Evolutionary conservation across 2,888 invertebrate genomes (phyloP).

Genomic region (Pharmacophagus antenor): DNA sequence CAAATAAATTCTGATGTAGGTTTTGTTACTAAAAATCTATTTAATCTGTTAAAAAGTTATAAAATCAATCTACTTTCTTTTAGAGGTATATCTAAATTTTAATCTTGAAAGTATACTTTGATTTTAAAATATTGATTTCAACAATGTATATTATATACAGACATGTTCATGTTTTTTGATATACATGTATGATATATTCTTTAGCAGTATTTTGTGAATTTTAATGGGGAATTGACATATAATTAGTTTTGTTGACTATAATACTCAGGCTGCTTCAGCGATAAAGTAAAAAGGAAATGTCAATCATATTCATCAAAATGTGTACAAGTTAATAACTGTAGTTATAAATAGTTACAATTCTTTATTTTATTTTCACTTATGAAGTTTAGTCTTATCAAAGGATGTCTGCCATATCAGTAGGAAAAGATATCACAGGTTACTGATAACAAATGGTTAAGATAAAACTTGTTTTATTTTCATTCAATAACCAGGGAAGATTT

Average conservation of each 20-base stretch:
- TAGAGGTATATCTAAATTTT: not conserved
- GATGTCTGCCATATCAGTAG: constrained; percentile 41
- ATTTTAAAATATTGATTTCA: too few species aligned
- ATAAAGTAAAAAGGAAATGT: constrained; percentile 10
- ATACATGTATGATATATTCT: too few species aligned
- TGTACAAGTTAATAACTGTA: not conserved
- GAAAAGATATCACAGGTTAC: constrained; percentile 37
- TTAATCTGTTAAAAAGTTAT: not conserved
- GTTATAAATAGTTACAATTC: constrained; percentile 8
- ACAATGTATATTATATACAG: too few species aligned
- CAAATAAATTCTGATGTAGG: too few species aligned
- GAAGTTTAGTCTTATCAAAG: constrained; percentile 36
- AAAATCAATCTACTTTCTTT: not conserved
- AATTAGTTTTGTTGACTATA: not conserved
- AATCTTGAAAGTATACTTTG: not conserved
- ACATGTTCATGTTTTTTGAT: too few species aligned
- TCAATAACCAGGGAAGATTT: not conserved
- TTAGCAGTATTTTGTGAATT: too few species aligned
- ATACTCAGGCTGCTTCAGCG: not conserved
- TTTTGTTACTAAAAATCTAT: not conserved
- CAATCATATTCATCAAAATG: constrained; percentile 18
- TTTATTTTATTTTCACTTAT: constrained; percentile 30
- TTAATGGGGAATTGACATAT: too few species aligned
- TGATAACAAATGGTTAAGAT: constrained; percentile 36
- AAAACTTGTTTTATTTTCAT: constrained; percentile 6